Conservation (phyloP, 1,140 invertebrate genomes). For the Cydia fagiglandana region DNA sequence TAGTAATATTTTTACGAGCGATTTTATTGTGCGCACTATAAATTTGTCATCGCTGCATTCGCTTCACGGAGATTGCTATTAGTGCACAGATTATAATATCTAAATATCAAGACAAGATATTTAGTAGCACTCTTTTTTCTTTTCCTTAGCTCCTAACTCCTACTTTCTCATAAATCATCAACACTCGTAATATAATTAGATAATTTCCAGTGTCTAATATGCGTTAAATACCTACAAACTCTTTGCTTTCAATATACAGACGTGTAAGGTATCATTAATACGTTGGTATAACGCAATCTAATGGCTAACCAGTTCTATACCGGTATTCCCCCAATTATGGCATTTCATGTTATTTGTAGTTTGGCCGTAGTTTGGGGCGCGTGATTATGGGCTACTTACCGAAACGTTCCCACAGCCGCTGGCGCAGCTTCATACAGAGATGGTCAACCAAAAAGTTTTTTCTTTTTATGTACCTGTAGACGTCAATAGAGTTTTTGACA, state of each 20-base stretch:
- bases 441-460: not conserved
- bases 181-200: not conserved
- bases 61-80: slow-evolving; percentile 17
- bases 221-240: slow-evolving; percentile 10
- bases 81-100: slow-evolving; percentile 1
- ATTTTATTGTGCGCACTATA: slow-evolving; percentile 68
- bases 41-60: slow-evolving; percentile 63
- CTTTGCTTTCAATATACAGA: not conserved
- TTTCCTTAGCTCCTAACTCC: too few relatives aligned
- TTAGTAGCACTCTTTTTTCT: too few relatives aligned
- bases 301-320: not conserved
- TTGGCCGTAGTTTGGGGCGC: slow-evolving; percentile 1
- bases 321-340: slow-evolving; percentile 16
- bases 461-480: not conserved
- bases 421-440: slow-evolving; percentile 10
- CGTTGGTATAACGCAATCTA: slow-evolving; percentile 2
- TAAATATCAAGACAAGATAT: not conserved
- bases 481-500: too few relatives aligned
- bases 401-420: slow-evolving; percentile 23
- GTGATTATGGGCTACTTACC: slow-evolving; percentile 23
- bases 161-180: too few relatives aligned
- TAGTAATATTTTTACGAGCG: slow-evolving; percentile 71
- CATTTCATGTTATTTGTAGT: slow-evolving; percentile 23
- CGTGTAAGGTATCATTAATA: slow-evolving; percentile 2
- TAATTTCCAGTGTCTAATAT: not conserved